These are phyloP conservation scores for Chaenogobius annularis DNA, from an alignment of 2,113 vertebrate species.

Conservation along the genomic window DNA sequence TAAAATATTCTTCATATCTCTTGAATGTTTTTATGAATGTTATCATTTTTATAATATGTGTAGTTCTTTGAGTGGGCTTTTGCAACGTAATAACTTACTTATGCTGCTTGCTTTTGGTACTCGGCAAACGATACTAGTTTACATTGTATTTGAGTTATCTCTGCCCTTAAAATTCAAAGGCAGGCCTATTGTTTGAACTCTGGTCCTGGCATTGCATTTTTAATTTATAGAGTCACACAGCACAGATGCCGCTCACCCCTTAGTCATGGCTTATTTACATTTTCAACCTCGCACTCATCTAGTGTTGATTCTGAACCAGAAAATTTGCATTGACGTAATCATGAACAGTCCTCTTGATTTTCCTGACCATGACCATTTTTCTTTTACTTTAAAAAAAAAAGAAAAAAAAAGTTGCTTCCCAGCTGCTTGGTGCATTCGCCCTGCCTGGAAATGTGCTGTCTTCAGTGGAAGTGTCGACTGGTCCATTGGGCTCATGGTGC, in stretches of 20 bases:
- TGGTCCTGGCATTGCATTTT: neutral
- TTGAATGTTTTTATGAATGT: too few relatives aligned
- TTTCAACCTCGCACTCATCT: conserved; percentile 37
- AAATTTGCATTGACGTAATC: conserved; percentile 19
- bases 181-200: neutral
- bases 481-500: conserved; percentile 25
- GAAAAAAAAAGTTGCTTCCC: conserved; percentile 39
- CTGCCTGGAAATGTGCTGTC: conserved; percentile 60
- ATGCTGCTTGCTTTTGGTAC: too few relatives aligned
- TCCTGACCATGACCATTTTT: conserved; percentile 11
- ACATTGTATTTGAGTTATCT: neutral
- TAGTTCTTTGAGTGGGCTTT: neutral
- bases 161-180: neutral
- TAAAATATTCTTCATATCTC: neutral
- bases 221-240: neutral
- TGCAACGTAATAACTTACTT: neutral
- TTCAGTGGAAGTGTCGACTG: conserved; percentile 57
- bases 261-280: conserved; percentile 59
- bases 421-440: conserved; percentile 42
- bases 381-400: neutral
- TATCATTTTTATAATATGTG: neutral
- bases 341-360: conserved; percentile 1
- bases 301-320: conserved; percentile 26
- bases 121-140: neutral
- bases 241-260: conserved; percentile 41